Evolutionary conservation across 2,888 invertebrate genomes (phyloP).

Genomic region (Diadegma fenestrale): DNA sequence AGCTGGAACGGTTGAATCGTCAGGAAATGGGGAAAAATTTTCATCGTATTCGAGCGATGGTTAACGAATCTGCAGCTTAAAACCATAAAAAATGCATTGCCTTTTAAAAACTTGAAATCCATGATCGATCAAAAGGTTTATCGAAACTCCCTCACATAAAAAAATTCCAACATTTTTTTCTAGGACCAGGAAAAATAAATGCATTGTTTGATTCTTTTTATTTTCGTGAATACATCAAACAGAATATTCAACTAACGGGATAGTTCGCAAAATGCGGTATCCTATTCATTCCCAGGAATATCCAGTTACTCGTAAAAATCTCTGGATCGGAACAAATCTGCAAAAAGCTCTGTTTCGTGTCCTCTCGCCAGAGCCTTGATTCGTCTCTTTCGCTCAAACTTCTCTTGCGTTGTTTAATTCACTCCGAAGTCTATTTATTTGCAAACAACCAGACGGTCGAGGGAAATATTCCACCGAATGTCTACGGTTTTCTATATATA

Average conservation of each 20-base stretch:
- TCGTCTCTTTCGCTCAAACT: background rate
- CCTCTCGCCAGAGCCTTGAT: background rate
- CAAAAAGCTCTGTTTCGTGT: background rate
- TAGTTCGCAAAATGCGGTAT: background rate
- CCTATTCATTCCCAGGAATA: background rate
- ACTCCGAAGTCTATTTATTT: background rate
- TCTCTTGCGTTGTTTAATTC: background rate
- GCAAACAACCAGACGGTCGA: background rate
- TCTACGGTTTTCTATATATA: background rate
- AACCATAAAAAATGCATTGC: background rate
- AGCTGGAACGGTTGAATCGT: background rate
- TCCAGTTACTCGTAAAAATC: slow-evolving; percentile 6
- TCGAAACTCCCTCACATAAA: background rate
- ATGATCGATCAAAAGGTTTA: background rate
- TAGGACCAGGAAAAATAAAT: background rate
- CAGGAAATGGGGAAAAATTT: background rate
- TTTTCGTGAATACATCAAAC: background rate
- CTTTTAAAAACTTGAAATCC: background rate
- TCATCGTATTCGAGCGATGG: background rate
- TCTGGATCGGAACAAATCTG: background rate
- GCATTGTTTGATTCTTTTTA: background rate
- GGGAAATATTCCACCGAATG: slow-evolving; percentile 1
- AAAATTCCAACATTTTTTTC: background rate
- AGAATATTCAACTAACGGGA: background rate
- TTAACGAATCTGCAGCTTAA: background rate